phyloP scores from a whole-genome alignment of 2,888 invertebrate species.

The Venustoraphidia nigricollis region DNA sequence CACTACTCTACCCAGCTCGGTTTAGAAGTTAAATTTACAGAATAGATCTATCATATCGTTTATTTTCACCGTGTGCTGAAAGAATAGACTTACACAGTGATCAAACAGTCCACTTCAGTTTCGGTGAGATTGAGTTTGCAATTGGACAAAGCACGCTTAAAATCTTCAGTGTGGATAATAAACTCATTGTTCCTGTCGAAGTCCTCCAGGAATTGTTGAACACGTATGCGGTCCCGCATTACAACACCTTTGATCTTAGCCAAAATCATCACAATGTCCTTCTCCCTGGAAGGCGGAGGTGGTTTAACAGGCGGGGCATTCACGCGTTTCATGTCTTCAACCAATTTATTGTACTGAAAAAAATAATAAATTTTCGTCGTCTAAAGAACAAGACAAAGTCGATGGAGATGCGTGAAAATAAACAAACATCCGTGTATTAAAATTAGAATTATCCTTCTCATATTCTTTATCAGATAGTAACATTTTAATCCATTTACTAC shows the following conservation, averaged over 20 bases:
- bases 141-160: conserved; percentile 51
- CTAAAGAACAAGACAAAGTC: too few species aligned
- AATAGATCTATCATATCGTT: neutral
- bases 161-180: conserved; percentile 47
- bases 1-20: too few species aligned
- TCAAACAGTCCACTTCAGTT: conserved; percentile 51
- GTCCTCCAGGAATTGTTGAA: conserved; percentile 47
- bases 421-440: too few species aligned
- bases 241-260: conserved; percentile 62
- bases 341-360: conserved; percentile 23
- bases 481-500: too few species aligned
- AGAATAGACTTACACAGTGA: conserved; percentile 44
- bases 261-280: conserved; percentile 51
- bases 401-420: too few species aligned
- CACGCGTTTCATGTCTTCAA: conserved; percentile 24
- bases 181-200: conserved; percentile 49
- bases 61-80: neutral
- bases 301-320: conserved; percentile 21
- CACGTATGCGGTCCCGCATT: conserved; percentile 47
- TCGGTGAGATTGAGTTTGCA: conserved; percentile 49
- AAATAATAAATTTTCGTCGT: conserved; percentile 1
- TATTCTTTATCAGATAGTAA: too few species aligned
- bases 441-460: too few species aligned
- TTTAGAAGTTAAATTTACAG: neutral
- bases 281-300: conserved; percentile 29